phyloP scores from a whole-genome alignment of 2,113 vertebrate species.

The Silurus asotus region DNA sequence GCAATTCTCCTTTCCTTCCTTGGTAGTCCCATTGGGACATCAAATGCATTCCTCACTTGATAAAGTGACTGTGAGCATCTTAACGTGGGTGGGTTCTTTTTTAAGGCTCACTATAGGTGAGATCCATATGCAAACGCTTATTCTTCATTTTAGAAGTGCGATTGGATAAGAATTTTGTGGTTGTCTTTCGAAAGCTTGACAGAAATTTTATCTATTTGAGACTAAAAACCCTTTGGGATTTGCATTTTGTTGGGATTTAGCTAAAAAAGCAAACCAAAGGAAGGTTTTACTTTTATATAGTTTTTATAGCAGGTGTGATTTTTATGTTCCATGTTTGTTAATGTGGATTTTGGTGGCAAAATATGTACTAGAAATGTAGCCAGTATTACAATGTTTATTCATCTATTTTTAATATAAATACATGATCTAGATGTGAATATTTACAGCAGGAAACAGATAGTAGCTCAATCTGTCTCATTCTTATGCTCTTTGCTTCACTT shows the following conservation, averaged over 20 bases:
- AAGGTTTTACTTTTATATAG: background rate
- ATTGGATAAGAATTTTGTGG: background rate
- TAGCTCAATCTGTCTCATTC: no score
- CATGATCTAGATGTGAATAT: background rate
- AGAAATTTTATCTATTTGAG: background rate
- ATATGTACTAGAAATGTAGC: no score
- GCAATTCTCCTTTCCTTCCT: conserved; percentile 39
- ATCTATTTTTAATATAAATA: background rate
- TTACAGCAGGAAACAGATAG: background rate
- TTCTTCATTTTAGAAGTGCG: background rate
- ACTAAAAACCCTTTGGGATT: background rate
- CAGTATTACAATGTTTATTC: no score
- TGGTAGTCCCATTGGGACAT: conserved; percentile 51
- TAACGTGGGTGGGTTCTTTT: background rate
- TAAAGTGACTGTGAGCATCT: conserved; percentile 48
- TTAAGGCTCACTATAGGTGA: conserved; percentile 40
- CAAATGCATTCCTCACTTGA: conserved; percentile 43
- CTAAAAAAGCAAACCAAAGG: background rate
- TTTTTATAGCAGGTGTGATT: background rate
- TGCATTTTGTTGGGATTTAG: background rate
- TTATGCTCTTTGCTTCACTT: no score
- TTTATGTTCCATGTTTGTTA: background rate
- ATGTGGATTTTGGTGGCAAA: no score
- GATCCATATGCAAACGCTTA: background rate
- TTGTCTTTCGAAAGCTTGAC: background rate